phyloP scores from a whole-genome alignment of 2,888 invertebrate genomes.

The Leptopterna dolabrata region DNA sequence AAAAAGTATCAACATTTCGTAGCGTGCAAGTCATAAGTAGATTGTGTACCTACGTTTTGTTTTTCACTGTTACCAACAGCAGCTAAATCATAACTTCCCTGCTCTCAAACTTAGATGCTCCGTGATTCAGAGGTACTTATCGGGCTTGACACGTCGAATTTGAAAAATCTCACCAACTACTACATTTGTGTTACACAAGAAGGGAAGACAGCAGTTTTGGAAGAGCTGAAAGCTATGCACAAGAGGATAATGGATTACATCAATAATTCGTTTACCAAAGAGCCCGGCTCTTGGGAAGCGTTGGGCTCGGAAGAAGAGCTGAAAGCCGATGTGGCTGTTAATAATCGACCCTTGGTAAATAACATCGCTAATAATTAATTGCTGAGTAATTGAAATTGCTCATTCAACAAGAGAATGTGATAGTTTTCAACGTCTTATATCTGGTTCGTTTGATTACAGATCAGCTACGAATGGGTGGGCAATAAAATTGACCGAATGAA shows the following conservation, averaged over 20 bases:
- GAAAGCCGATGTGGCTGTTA: conserved; percentile 51
- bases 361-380: background rate
- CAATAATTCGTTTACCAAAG: conserved; percentile 49
- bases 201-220: conserved; percentile 58
- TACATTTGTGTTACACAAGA: conserved; percentile 59
- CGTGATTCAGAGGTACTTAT: conserved; percentile 59
- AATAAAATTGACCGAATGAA: conserved; percentile 53
- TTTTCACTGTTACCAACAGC: background rate
- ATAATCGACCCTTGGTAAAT: conserved; percentile 58
- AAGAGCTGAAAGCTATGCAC: conserved; percentile 56
- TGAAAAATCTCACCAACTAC: conserved; percentile 59
- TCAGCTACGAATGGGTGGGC: conserved; percentile 59
- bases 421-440: too few relatives aligned
- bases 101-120: conserved; percentile 51
- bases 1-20: too few relatives aligned
- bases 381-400: too few relatives aligned
- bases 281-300: conserved; percentile 58
- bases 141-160: conserved; percentile 59
- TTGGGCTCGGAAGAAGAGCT: conserved; percentile 61
- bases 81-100: background rate
- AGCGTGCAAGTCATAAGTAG: too few relatives aligned
- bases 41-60: too few relatives aligned
- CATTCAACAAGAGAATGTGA: too few relatives aligned
- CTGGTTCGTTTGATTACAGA: conserved; percentile 53
- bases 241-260: conserved; percentile 54